phyloP scores from a whole-genome alignment of 2,797 vertebrate species.

The Tauraco hartlaubi region DNA sequence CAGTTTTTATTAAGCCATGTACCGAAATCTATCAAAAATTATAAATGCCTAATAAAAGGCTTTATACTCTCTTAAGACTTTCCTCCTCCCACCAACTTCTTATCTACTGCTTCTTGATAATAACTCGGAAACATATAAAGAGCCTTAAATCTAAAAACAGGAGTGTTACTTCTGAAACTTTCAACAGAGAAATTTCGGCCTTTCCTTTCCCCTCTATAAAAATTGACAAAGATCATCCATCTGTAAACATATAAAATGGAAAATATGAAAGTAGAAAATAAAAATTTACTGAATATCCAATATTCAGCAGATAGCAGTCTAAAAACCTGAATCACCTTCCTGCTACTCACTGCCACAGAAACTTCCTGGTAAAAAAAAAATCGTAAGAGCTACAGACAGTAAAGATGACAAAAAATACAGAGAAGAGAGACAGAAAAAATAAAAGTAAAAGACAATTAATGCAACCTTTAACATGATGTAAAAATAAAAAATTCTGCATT shows the following conservation, averaged over 20 bases:
- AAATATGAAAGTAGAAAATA: neutral
- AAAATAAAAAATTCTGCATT: neutral
- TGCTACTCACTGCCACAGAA: neutral
- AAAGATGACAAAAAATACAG: neutral
- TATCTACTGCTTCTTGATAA: neutral
- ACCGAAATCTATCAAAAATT: neutral
- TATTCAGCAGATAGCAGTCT: neutral
- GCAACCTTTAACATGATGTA: rapidly evolving
- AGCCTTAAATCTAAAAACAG: neutral
- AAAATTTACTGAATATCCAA: neutral
- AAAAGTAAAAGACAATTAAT: neutral
- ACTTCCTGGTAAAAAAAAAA: neutral
- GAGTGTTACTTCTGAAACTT: neutral
- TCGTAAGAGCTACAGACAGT: neutral
- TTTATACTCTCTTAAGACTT: neutral
- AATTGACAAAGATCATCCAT: neutral
- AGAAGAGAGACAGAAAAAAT: neutral
- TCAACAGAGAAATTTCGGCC: neutral
- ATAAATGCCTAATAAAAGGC: neutral
- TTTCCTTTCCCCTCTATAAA: neutral
- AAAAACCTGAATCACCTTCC: neutral
- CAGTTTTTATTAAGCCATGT: neutral
- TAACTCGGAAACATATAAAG: neutral
- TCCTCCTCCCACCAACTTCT: neutral
- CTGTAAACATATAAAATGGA: neutral